A percentile compares a stretch with the other conserved stretches of the same genome.
These are phyloP conservation scores for Perizoma affinitatum DNA, from an alignment of 2,888 invertebrate genomes.

Conservation along the genomic window DNA sequence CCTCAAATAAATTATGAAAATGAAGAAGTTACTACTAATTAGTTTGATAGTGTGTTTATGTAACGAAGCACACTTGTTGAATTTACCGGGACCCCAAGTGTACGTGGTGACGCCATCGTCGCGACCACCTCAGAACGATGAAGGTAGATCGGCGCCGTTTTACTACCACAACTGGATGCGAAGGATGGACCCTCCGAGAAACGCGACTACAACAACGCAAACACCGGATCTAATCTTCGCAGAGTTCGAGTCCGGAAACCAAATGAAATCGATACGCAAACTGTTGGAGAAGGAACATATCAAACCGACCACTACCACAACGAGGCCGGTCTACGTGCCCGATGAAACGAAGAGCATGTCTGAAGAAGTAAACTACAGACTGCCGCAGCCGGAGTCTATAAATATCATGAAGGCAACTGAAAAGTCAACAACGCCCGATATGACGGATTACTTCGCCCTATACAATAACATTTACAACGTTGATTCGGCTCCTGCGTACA, in stretches of 20 bases:
- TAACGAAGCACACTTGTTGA: conserved; percentile 49
- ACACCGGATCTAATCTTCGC: conserved; percentile 79
- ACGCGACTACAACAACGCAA: conserved; percentile 53
- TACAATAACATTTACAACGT: conserved; percentile 64
- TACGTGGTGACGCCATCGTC: conserved; percentile 76
- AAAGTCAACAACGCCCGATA: conserved; percentile 47
- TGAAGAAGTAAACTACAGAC: conserved; percentile 48
- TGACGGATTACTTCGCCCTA: conserved; percentile 63
- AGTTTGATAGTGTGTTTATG: conserved; percentile 54
- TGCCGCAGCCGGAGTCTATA: conserved; percentile 40
- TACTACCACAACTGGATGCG: conserved; percentile 77
- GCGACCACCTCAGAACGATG: conserved; percentile 49
- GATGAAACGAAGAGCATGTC: conserved; percentile 50
- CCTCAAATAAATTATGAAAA: conserved; percentile 47
- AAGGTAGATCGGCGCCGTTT: conserved; percentile 68
- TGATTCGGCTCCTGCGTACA: conserved; percentile 53
- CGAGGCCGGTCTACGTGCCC: conserved; percentile 66
- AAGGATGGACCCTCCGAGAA: conserved; percentile 65
- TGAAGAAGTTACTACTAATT: conserved; percentile 54
- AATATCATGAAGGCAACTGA: conserved; percentile 32
- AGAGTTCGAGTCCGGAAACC: conserved; percentile 70
- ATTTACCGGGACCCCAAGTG: conserved; percentile 68
- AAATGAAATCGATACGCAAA: conserved; percentile 72
- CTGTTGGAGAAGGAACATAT: conserved; percentile 68
- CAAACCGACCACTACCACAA: conserved; percentile 47